These are phyloP conservation scores for Amyelois transitella DNA, from an alignment of 1,140 invertebrate species.

Conservation along the genomic window DNA sequence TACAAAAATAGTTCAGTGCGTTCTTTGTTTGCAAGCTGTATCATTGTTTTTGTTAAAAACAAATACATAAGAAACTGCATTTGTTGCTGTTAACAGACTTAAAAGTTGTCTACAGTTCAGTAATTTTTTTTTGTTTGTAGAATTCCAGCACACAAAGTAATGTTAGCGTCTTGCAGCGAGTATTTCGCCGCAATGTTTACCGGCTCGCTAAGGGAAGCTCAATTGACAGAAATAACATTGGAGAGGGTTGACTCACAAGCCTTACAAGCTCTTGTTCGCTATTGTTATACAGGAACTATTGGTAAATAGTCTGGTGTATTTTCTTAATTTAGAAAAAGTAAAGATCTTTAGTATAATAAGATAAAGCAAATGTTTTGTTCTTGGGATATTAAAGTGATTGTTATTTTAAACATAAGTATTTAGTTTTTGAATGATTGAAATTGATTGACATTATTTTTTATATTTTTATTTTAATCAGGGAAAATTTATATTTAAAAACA, in stretches of 20 bases:
- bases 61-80: too few relatives aligned
- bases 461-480: too few relatives aligned
- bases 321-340: too few relatives aligned
- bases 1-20: neutral
- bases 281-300: constrained; percentile 90
- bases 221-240: constrained; percentile 87
- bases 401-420: too few relatives aligned
- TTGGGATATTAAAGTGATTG: too few relatives aligned
- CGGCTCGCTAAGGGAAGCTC: constrained; percentile 88
- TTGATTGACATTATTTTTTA: neutral
- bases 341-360: too few relatives aligned
- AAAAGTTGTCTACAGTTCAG: too few relatives aligned
- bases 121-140: too few relatives aligned
- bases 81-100: too few relatives aligned
- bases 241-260: constrained; percentile 90
- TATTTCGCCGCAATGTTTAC: constrained; percentile 98
- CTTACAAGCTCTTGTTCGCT: constrained; percentile 86
- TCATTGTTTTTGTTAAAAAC: too few relatives aligned
- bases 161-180: constrained; percentile 92
- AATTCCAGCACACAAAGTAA: constrained; percentile 80
- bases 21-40: neutral
- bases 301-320: constrained; percentile 33
- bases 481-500: too few relatives aligned
- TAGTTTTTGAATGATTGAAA: neutral
- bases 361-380: too few relatives aligned